Evolutionary conservation across 1,140 invertebrate species (phyloP), one percentile per base, ranked within the genome.

Genomic region (Drosophila bipectinata): DNA sequence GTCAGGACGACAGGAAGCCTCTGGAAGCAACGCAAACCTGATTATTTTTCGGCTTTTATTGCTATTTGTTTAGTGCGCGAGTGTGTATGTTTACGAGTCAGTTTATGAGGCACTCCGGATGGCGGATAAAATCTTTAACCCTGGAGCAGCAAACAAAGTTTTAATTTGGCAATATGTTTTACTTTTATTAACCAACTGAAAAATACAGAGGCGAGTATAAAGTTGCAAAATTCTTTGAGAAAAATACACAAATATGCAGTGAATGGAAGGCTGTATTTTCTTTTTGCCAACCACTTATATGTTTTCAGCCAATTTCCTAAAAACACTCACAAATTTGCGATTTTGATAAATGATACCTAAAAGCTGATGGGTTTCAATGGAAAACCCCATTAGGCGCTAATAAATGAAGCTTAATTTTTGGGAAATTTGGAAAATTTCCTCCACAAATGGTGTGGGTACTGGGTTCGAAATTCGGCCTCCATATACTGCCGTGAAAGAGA

Each of bases 11-110:
- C 49, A 12, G 34, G 12, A 6, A 37, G 61, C 66, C 32, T 0
- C 30, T 15, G 41, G 15, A 9, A 63, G 58, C 44, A 21, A 6
- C 67, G 74, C 75, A 81, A 84, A 87, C 64, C 78, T 75, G 84
- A 81, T 85, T 85, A 85, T 87, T 87, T 87, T 76, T 87, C 62
- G 61, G 64, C 66, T 81, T 87, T 85, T 87, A 85, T 87, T 87
- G 82, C 66, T 85, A 78, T 85, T 85, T 87, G 74, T 78, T 87
- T 78, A 85, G 82, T 76, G 67, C 48, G 1, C 21, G 64, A 9
- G 68, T 54, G 58, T 55, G 41, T 54, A 21, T 51, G 32, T 49
- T 32, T 48, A 57, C 49, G 68, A 51, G 37, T 52, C 49, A 15
- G 28, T 56, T 47, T 62, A 37, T 55, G 30, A 21, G n/a, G 15